Conservation (phyloP, 2,888 invertebrate genomes). For the Metellina segmentata region DNA sequence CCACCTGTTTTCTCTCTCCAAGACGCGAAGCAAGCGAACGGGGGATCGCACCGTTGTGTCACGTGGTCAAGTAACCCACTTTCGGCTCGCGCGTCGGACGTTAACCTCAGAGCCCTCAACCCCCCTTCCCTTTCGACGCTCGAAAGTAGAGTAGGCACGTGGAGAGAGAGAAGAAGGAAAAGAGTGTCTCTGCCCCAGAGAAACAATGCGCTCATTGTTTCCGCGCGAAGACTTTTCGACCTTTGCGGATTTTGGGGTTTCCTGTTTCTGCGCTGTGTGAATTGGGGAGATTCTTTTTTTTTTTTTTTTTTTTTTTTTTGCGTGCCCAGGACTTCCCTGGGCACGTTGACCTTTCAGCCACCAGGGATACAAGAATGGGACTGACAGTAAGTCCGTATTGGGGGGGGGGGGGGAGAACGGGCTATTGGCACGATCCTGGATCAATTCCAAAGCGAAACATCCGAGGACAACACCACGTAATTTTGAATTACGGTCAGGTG, state of each 20-base stretch:
- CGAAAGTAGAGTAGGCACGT: constrained; percentile 72
- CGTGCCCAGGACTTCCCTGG: not conserved
- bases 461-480: no score
- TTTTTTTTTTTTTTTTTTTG: no score
- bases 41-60: constrained; percentile 40
- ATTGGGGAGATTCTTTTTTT: not conserved
- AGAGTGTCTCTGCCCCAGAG: constrained; percentile 6
- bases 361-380: no score
- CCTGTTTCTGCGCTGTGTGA: not conserved
- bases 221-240: constrained; percentile 32
- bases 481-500: no score
- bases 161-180: constrained; percentile 11
- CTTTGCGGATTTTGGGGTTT: constrained; percentile 38
- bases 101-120: constrained; percentile 37
- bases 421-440: no score
- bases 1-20: not conserved
- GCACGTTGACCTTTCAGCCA: not conserved
- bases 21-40: constrained; percentile 35
- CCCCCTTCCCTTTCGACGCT: not conserved
- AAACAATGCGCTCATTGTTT: constrained; percentile 63
- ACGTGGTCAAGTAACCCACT: constrained; percentile 73
- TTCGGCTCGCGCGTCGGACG: constrained; percentile 53
- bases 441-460: no score
- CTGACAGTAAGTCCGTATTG: not conserved
- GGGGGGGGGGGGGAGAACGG: no score